Percentiles rank a stretch among this genome's conserved stretches.
Evolutionary conservation across 2,113 vertebrate genomes (phyloP).

Genomic region (Barnardius zonarius): DNA sequence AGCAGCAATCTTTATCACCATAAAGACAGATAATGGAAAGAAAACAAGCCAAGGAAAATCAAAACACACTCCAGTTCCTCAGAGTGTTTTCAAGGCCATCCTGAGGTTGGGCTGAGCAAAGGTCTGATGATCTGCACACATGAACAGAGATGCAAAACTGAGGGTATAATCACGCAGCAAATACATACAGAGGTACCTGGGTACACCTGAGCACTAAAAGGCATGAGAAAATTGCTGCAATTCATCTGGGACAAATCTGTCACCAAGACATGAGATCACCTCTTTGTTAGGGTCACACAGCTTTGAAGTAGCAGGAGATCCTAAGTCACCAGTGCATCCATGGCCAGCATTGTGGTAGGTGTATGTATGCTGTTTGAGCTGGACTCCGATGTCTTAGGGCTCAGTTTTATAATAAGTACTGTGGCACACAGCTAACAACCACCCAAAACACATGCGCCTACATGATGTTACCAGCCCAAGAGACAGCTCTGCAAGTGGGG

Average conservation of each 20-base stretch:
- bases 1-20: background rate
- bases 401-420: background rate
- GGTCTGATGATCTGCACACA: slow-evolving; percentile 1
- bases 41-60: slow-evolving; percentile 37
- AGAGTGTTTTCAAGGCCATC: background rate
- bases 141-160: background rate
- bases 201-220: background rate
- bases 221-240: background rate
- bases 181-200: background rate
- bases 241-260: background rate
- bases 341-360: accelerated
- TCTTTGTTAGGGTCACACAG: background rate
- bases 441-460: background rate
- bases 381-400: background rate
- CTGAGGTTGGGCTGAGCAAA: background rate
- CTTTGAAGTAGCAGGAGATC: background rate
- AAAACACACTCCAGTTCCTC: background rate
- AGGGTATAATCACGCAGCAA: background rate
- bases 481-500: background rate
- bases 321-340: background rate
- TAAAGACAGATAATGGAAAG: background rate
- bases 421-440: background rate
- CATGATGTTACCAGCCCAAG: background rate
- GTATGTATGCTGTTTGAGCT: background rate
- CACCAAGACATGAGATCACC: background rate